Base-by-base conservation (phyloP, 2,113 vertebrate species). In the Stictonetta naevosa region DNA sequence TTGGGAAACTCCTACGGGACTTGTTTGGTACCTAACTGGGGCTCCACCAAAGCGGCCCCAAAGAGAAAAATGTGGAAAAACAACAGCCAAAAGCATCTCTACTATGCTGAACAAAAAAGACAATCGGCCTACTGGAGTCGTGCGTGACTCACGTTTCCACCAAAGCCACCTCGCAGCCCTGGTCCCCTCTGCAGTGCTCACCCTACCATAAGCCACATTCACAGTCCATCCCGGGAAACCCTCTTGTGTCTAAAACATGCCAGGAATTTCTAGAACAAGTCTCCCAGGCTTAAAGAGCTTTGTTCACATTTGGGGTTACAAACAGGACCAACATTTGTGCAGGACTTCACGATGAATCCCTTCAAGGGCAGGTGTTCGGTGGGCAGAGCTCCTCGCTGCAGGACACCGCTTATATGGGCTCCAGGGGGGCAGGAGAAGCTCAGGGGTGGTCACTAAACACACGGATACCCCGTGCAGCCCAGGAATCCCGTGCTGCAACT, bases 181-280 rank as follows among this genome's bases (percentile, higher is more conserved):
- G 13, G 42, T 29, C 7, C 31, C 36, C 33, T 10, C 36, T 0
- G 0, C 21, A 29, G 28, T 83, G 20, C 36, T 20, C 21, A 10
- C 44, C 50, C 66, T 78, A 40, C 28, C 64, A 31, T 0, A 3
- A 20, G 18, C 44, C 46, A 48, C 10, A 6, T 22, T 48, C 20
- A 48, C 20, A 20, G 46, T 20, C 20, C 20, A 20, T 48, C 46
- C 46, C 22, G 46, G 46, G 46, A 48, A 48, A 20, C 46, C 20
- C 3, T 48, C 9, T 48, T 48, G 46, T 48, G 46, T 48, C 82
- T 44, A 38, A 40, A 90, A 73, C n/a, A 21, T 0, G 2, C 20
- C 13, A 86, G 85, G 82, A 90, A 83, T 83, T 73, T 40, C 83
- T 90, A 85, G 82, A 83, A 21, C 86, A 92, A 66, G 91, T 44